Evolutionary conservation across 2,113 vertebrate species (phyloP), one percentile per base, ranked within the genome.

Genomic region (Chaenocephalus aceratus): DNA sequence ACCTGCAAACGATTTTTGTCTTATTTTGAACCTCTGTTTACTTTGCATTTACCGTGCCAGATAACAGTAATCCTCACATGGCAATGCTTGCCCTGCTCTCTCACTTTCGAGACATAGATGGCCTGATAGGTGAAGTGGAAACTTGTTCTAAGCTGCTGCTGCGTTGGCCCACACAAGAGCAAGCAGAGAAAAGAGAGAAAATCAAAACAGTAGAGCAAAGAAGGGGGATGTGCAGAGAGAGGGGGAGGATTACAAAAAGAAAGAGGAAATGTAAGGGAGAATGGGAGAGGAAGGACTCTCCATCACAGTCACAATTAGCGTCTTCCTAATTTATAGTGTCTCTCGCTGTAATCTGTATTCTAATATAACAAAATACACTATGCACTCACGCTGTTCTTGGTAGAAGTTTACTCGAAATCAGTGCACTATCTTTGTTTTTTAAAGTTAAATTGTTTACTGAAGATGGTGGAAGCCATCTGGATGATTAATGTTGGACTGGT

Each of bases 41-140:
- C 79, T 82, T 82, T 84, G 84, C 63, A 84, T 89, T 90, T 74
- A 75, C 61, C 14, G 60, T 78, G 75, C 76, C 67, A 90, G 89
- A 92, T 91, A 92, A 91, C 79, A 75, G 62, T 72, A 58, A 73
- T 82, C 80, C 88, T 92, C 94, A 92, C 89, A 92, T 94, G 92
- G 93, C 83, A 93, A 83, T 74, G 82, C 83, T 94, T 91, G 88
- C 79, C 81, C 84, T 85, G 83, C 82, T 88, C 76, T 91, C 87
- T 86, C 84, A 88, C 87, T 90, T 90, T 94, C 48, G 62, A 89
- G 91, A 86, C 86, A 84, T 86, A 92, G 92, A 93, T 91, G 89
- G 88, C 82, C 84, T 79, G 88, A 93, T 91, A 90, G 85, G 84
- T 90, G 87, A 86, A 92, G 88, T 93, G 89, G 93, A 91, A 93